Evolutionary conservation across 64 coral and sea anemone species (phyloP).

Genomic region (Astreopora myriophthalma): DNA sequence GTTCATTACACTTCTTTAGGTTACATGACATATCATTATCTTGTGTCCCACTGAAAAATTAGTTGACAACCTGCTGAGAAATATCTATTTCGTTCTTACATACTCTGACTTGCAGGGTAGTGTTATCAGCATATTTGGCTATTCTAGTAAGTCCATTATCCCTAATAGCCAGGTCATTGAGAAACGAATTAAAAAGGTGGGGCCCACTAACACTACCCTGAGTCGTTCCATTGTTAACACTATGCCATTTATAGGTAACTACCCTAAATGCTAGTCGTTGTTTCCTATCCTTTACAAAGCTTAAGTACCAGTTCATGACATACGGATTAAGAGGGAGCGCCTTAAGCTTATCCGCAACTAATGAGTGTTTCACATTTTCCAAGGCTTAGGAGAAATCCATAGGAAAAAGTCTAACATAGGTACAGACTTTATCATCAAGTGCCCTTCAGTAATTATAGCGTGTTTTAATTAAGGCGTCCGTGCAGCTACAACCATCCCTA

Average conservation of each 20-base stretch:
- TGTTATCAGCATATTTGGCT: background rate
- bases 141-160: background rate
- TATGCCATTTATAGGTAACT: background rate
- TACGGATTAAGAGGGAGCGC: too few species aligned
- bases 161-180: background rate
- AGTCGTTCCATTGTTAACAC: background rate
- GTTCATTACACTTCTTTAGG: background rate
- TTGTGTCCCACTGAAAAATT: background rate
- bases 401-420: background rate
- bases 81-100: background rate
- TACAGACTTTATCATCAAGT: background rate
- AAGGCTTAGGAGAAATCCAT: background rate
- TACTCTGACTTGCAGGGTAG: background rate
- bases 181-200: background rate
- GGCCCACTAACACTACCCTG: background rate
- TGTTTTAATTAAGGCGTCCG: too few species aligned
- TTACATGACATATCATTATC: conserved; percentile 1
- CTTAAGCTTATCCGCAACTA: too few species aligned
- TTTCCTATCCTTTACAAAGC: background rate
- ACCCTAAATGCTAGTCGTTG: too few species aligned
- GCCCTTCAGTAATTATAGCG: background rate
- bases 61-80: background rate
- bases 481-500: too few species aligned
- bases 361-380: too few species aligned
- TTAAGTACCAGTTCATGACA: background rate